Evolutionary conservation across 1,140 invertebrate species (phyloP).

Genomic region (Trichomalopsis sarcophagae): DNA sequence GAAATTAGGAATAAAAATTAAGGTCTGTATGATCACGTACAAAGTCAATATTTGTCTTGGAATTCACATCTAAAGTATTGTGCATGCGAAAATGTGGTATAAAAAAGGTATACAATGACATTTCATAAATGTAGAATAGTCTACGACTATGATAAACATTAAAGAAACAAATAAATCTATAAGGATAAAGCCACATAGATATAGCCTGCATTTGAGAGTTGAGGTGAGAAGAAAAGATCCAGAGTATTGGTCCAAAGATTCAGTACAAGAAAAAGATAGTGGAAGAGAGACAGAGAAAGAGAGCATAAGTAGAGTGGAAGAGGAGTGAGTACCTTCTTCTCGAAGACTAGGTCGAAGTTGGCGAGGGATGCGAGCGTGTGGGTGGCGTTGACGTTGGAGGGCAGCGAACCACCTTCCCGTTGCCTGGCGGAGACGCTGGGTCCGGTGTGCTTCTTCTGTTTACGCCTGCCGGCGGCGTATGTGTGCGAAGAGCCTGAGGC

Average conservation of each 20-base stretch:
- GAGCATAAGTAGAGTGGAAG: not conserved
- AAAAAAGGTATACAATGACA: not conserved
- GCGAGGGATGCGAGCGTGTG: conserved; percentile 69
- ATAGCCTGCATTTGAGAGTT: not conserved
- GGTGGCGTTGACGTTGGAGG: conserved; percentile 78
- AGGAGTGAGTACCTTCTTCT: conserved; percentile 67
- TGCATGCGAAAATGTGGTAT: not conserved
- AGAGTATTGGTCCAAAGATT: not conserved
- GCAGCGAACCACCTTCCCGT: conserved; percentile 80
- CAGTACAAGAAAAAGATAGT: not conserved
- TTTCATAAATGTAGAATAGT: conserved; percentile 1
- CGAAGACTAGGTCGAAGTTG: conserved; percentile 70
- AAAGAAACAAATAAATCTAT: conserved; percentile 4
- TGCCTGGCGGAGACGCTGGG: conserved; percentile 78
- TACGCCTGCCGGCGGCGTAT: conserved; percentile 65
- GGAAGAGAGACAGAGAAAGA: not conserved
- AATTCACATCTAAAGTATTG: not conserved
- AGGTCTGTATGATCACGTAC: not conserved
- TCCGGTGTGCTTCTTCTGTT: conserved; percentile 66
- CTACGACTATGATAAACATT: not conserved
- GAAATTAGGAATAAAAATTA: not conserved
- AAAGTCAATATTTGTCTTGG: conserved; percentile 12
- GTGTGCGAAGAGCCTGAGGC: conserved; percentile 68
- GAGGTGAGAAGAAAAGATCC: not conserved
- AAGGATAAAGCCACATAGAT: conserved; percentile 16